phyloP scores from a whole-genome alignment of 2,113 vertebrate genomes.

The Melanostigma gelatinosum region DNA sequence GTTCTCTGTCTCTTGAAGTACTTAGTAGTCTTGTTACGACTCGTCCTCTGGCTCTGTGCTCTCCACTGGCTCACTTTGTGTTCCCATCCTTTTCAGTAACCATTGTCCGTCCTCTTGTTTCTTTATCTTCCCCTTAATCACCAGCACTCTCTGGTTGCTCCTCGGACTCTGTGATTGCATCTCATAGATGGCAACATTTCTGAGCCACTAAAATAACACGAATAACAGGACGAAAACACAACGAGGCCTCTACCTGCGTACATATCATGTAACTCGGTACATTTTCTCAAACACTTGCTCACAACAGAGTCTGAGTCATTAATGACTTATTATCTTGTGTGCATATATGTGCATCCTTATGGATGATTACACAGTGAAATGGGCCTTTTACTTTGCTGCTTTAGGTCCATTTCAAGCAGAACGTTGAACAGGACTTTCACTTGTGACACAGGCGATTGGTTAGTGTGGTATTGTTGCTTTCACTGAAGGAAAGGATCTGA shows the following conservation, averaged over 20 bases:
- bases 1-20: slow-evolving; percentile 5
- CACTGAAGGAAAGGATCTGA: not conserved
- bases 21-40: slow-evolving; percentile 24
- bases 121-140: slow-evolving; percentile 21
- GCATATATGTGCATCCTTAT: not conserved
- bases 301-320: not conserved
- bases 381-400: not conserved
- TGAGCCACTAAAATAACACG: not conserved
- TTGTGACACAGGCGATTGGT: too few species aligned
- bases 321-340: not conserved
- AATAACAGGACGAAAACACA: not conserved
- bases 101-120: slow-evolving; percentile 13
- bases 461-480: not conserved
- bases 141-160: not conserved
- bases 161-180: not conserved
- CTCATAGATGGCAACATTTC: not conserved
- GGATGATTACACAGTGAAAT: not conserved
- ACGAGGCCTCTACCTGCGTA: not conserved
- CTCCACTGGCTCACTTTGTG: not conserved
- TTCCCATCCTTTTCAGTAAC: slow-evolving; percentile 29
- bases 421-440: not conserved
- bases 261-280: too few species aligned
- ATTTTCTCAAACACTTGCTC: too few species aligned
- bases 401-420: not conserved
- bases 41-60: slow-evolving; percentile 5